Evolutionary conservation across 2,113 vertebrate genomes (phyloP).

Genomic region (Machaerirhynchus nigripectus): DNA sequence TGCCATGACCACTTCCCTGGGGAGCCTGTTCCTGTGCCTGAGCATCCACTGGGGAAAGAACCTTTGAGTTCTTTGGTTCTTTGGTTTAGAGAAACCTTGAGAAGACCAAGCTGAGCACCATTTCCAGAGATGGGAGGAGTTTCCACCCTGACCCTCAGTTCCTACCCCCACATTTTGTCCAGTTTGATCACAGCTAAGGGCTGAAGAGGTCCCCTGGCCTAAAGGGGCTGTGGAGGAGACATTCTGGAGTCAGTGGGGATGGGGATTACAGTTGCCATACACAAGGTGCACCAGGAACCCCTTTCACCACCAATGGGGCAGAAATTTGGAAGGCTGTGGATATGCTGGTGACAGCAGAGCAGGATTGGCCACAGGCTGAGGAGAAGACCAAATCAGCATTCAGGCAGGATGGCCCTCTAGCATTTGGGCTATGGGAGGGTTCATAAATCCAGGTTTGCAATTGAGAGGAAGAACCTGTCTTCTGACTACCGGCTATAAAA

Average conservation of each 20-base stretch:
- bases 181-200: not conserved
- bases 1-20: not conserved
- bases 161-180: not conserved
- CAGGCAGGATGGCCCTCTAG: not conserved
- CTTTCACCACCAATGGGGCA: not conserved
- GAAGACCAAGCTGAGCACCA: not conserved
- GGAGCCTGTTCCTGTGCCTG: not conserved
- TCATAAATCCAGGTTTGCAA: not conserved
- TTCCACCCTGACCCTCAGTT: not conserved
- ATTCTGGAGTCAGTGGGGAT: not conserved
- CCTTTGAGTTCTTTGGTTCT: not conserved
- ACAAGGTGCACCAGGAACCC: too few species aligned
- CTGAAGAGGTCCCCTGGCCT: not conserved
- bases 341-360: not conserved
- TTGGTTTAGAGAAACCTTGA: not conserved
- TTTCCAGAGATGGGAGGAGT: not conserved
- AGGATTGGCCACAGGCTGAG: not conserved
- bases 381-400: not conserved
- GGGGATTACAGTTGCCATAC: not conserved
- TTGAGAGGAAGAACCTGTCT: not conserved
- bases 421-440: not conserved
- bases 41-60: not conserved
- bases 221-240: not conserved
- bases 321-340: not conserved
- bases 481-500: not conserved